A percentile compares a stretch with the other conserved stretches of the same genome.
These are phyloP conservation scores for Hydroisotoma schaefferi DNA, from an alignment of 2,888 invertebrate species.

Conservation along the genomic window DNA sequence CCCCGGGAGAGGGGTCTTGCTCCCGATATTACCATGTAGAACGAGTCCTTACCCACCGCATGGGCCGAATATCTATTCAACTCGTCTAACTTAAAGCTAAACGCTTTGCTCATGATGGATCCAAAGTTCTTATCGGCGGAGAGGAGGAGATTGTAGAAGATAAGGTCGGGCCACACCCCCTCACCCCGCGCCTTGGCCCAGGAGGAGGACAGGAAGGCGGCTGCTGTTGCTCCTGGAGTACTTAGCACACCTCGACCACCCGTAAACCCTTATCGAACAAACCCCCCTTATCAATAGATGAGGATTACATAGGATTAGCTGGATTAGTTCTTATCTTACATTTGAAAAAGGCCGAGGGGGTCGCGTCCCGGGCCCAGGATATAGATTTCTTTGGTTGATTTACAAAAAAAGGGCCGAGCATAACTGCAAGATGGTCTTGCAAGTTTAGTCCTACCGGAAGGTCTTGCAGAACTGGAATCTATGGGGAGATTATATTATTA, in stretches of 20 bases:
- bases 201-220: slow-evolving; percentile 21
- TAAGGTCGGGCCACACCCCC: slow-evolving; percentile 34
- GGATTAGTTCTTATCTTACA: too few relatives aligned
- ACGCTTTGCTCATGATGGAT: slow-evolving; percentile 3
- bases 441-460: slow-evolving; percentile 37
- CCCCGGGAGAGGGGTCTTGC: slow-evolving; percentile 28
- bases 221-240: slow-evolving; percentile 29
- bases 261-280: slow-evolving; percentile 19
- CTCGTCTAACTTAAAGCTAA: slow-evolving; percentile 21
- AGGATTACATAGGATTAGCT: too few relatives aligned
- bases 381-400: slow-evolving; percentile 16
- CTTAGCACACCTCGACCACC: slow-evolving; percentile 28
- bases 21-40: slow-evolving; percentile 24
- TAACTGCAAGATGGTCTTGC: slow-evolving; percentile 33
- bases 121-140: not conserved
- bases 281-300: too few relatives aligned
- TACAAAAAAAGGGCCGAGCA: slow-evolving; percentile 31
- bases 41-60: slow-evolving; percentile 24
- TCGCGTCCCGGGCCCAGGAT: slow-evolving; percentile 29
- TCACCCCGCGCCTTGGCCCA: slow-evolving; percentile 31
- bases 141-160: slow-evolving; percentile 10
- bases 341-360: slow-evolving; percentile 21
- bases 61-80: slow-evolving; percentile 25
- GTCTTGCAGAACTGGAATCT: slow-evolving; percentile 38
- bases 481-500: too few relatives aligned